Percentiles rank a stretch among this genome's conserved stretches.
Evolutionary conservation across 2,113 vertebrate species (phyloP).

Genomic region (Rhodinocichla rosea): DNA sequence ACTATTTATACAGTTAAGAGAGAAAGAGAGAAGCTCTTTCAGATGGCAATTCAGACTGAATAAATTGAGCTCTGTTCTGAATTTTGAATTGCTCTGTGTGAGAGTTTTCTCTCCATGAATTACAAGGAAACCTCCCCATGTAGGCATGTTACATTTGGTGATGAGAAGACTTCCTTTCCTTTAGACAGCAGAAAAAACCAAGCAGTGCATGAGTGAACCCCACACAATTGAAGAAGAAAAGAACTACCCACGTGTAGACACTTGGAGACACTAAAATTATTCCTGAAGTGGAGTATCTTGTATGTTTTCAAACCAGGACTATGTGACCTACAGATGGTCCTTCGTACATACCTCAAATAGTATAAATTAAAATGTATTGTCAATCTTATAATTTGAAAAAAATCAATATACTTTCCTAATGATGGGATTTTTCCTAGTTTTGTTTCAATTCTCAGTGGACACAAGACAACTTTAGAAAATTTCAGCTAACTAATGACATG

Average conservation of each 20-base stretch:
- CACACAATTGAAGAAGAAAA: not conserved
- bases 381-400: not conserved
- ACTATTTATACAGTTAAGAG: not conserved
- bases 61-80: conserved; percentile 2
- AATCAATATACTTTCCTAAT: not conserved
- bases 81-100: not conserved
- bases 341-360: not conserved
- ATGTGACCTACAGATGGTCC: not conserved
- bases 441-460: not conserved
- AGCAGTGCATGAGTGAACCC: fast-evolving
- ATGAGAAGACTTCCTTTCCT: not conserved
- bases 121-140: not conserved
- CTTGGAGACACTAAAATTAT: not conserved
- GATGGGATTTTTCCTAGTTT: not conserved
- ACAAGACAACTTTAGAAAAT: not conserved
- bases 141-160: not conserved
- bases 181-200: not conserved
- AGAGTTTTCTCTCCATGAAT: not conserved
- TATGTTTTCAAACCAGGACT: not conserved
- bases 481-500: not conserved
- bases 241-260: not conserved
- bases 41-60: conserved; percentile 18
- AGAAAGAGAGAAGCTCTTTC: not conserved
- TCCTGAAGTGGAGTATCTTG: not conserved
- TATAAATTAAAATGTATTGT: not conserved